A percentile compares a stretch with the other conserved stretches of the same genome.
These are phyloP conservation scores for Yoshiicerus persimilis DNA, from an alignment of 1,140 invertebrate species.

Conservation along the genomic window DNA sequence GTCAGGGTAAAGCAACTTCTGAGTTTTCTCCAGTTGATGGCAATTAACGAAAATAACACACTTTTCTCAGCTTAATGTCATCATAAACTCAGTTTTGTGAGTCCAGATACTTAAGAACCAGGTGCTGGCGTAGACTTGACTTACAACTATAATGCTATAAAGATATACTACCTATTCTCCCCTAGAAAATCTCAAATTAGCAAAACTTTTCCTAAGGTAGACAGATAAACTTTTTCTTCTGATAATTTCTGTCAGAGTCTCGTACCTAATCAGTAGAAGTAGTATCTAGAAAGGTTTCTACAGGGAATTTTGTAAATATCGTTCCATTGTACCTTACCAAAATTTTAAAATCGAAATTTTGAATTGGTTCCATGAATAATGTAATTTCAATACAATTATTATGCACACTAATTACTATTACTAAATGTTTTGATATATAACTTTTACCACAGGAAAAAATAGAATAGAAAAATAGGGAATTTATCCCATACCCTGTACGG, in stretches of 20 bases:
- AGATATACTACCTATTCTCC: not conserved
- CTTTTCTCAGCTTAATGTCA: not conserved
- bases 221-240: not conserved
- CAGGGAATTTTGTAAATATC: too few species aligned
- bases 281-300: too few species aligned
- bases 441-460: too few species aligned
- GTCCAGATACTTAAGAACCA: not conserved
- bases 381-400: too few species aligned
- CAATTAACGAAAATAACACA: not conserved
- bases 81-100: not conserved
- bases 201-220: not conserved
- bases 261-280: too few species aligned
- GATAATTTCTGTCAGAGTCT: not conserved
- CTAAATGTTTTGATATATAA: too few species aligned
- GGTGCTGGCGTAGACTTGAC: not conserved
- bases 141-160: not conserved
- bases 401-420: too few species aligned
- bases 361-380: too few species aligned
- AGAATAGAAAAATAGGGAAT: not conserved
- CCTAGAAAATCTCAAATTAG: not conserved
- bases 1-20: not conserved
- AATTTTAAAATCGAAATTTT: too few species aligned
- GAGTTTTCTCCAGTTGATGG: not conserved
- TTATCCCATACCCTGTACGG: not conserved
- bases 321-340: too few species aligned